phyloP scores from a whole-genome alignment of 30 jellyfish, hydroid and myxozoan species.

The Hydractinia echinata region DNA sequence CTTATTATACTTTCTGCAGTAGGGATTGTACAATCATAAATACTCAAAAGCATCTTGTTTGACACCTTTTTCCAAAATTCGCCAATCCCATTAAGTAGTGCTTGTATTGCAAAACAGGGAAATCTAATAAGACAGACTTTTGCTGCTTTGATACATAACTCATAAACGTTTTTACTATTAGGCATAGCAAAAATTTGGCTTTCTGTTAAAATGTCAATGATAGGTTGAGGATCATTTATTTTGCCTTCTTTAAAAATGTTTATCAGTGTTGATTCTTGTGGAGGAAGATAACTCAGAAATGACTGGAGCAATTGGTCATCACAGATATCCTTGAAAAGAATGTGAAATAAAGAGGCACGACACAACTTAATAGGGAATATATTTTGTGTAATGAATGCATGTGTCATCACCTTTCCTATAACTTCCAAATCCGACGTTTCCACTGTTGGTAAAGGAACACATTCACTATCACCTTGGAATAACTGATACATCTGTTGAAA shows the following conservation, averaged over 20 bases:
- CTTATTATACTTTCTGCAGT: background rate
- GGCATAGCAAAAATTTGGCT: background rate
- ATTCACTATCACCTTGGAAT: background rate
- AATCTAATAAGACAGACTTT: background rate
- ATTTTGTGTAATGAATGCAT: background rate
- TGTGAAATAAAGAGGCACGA: background rate
- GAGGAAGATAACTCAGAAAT: background rate
- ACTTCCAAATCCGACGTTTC: background rate
- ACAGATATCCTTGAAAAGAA: background rate
- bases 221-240: background rate
- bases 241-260: no score
- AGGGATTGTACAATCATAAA: background rate
- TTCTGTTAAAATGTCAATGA: background rate
- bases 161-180: background rate
- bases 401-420: background rate
- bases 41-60: background rate
- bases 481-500: background rate
- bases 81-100: background rate
- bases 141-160: background rate
- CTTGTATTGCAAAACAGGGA: constrained; percentile 1
- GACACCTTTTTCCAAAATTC: background rate
- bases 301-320: background rate
- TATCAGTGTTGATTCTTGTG: background rate
- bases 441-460: background rate
- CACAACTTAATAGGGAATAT: background rate